Evolutionary conservation across 2,113 vertebrate species (phyloP).

Genomic region (Brienomyrus brachyistius): DNA sequence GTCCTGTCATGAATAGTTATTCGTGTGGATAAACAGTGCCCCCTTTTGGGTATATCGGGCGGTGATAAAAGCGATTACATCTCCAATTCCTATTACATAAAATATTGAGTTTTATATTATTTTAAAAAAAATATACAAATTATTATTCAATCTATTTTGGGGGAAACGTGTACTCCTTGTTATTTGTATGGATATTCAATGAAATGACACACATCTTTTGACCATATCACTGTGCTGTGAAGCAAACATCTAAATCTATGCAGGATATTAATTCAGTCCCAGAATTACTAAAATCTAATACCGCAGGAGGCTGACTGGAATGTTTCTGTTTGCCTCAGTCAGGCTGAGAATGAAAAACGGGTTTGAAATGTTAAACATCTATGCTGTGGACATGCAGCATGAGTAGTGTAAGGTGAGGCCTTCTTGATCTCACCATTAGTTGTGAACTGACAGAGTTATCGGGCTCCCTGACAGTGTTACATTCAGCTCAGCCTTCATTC

Average conservation of each 20-base stretch:
- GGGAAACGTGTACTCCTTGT: neutral
- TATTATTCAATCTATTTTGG: neutral
- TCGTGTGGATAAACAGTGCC: slow-evolving; percentile 10
- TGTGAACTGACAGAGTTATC: neutral
- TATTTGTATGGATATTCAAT: neutral
- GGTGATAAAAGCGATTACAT: neutral
- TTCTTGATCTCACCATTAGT: neutral
- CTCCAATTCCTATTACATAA: neutral
- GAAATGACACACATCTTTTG: neutral
- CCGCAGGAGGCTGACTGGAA: neutral
- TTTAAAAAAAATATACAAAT: neutral
- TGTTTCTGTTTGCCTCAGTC: neutral
- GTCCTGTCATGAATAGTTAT: neutral
- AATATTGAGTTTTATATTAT: neutral
- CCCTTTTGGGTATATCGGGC: neutral
- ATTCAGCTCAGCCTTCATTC: neutral
- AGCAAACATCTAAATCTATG: neutral
- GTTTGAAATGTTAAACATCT: neutral
- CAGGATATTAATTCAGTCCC: neutral
- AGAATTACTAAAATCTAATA: neutral
- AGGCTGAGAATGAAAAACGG: neutral
- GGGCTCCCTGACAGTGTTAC: neutral
- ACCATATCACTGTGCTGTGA: neutral
- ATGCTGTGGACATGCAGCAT: neutral
- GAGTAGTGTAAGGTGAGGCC: neutral